Conservation (phyloP, 2,888 invertebrate genomes). For the Eudemis profundana region DNA sequence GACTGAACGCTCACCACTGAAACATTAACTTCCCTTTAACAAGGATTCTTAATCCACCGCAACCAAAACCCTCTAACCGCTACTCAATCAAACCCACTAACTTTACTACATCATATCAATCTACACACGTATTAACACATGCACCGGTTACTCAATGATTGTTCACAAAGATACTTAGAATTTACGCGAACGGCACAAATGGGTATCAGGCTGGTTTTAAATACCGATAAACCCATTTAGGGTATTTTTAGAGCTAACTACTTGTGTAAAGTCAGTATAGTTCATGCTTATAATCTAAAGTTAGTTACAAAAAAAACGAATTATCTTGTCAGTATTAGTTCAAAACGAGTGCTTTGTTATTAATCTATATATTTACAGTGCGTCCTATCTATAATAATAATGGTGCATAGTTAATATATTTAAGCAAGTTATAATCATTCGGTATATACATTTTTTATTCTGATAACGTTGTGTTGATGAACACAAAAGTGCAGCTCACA, state of each 20-base stretch:
- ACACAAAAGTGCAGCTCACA: constrained; percentile 24
- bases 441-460: no score
- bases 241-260: constrained; percentile 9
- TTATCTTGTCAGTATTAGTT: constrained; percentile 21
- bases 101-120: constrained; percentile 45
- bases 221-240: not conserved
- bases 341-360: constrained; percentile 20
- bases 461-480: no score
- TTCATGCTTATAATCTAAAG: constrained; percentile 18
- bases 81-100: constrained; percentile 47
- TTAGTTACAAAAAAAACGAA: constrained; percentile 38
- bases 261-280: constrained; percentile 19
- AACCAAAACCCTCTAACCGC: constrained; percentile 71
- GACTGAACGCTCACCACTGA: constrained; percentile 83
- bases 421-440: no score
- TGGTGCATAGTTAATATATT: constrained; percentile 5
- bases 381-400: not conserved
- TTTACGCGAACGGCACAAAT: not conserved
- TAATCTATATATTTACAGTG: constrained; percentile 34
- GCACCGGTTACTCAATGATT: constrained; percentile 47
- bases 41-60: constrained; percentile 61
- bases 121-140: constrained; percentile 55
- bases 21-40: constrained; percentile 79
- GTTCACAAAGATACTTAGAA: not conserved
- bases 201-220: not conserved